Base-by-base conservation (phyloP, 2,888 invertebrate species). In the Ochropacha duplaris region DNA sequence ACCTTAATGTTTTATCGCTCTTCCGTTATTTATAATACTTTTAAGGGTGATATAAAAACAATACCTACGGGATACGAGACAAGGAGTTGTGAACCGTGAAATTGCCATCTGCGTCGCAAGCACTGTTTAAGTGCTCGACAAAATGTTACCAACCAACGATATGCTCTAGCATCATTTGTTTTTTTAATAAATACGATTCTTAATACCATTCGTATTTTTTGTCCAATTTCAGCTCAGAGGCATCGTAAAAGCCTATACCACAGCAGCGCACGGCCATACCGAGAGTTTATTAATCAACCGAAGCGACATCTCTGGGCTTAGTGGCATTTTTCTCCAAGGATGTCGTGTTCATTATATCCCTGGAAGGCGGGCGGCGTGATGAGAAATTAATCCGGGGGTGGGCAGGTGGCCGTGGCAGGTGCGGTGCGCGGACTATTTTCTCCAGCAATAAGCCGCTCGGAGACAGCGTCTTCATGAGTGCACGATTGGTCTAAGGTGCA, bases 351-450 rank as follows among this genome's bases (percentile, higher is more conserved):
- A 90, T 92, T 92, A 89, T 87, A 83, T 85, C 78, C 76, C 71
- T 72, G 73, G 80, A 78, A 84, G 78, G 84, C 82, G 79, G 76
- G 76, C 76, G 78, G 76, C 81, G 85, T 91, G 90, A 92, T 91
- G 90, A 91, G 91, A 90, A 89, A 92, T 91, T 92, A 92, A 92
- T 91, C 92, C 89, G 74, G 74, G 79, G 77, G 72, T 68, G 76
- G 78, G 84, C 86, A 88, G 88, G 87, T 86, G 88, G 69, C 62
- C 65, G 74, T 65, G 79, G 81, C 90, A 88, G 89, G 87, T 88
- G 90, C 73, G 68, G 66, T 66, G 65, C 69, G 75, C 74, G 79
- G 78, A 82, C 86, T 84, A 87, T 88, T 85, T 84, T 71, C 86
- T 76, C 74, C 78, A 78, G 75, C 71, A 74, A 76, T 78, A 79